Percentiles rank a stretch among this genome's conserved stretches.
phyloP scores from a whole-genome alignment of 1,140 invertebrate species.

The Eupristina koningsbergeri region DNA sequence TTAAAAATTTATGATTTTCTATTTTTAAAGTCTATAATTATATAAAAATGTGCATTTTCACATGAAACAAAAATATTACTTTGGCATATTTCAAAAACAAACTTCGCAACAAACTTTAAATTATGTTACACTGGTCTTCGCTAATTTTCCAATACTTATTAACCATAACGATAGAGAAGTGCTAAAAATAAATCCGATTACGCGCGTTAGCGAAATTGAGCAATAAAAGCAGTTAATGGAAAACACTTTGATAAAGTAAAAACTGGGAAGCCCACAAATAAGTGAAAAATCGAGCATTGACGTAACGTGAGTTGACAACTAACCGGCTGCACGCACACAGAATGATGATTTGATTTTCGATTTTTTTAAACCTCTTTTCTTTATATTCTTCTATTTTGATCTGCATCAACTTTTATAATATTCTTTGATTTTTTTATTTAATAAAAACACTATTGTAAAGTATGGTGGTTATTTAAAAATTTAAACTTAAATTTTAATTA shows the following conservation, averaged over 20 bases:
- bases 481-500: too few species aligned
- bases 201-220: not conserved
- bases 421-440: too few species aligned
- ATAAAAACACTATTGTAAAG: too few species aligned
- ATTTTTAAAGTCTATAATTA: too few species aligned
- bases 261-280: not conserved
- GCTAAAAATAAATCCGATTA: not conserved
- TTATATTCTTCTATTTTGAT: too few species aligned
- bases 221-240: slow-evolving; percentile 1
- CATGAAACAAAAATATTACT: not conserved
- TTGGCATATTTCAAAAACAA: not conserved
- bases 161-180: not conserved
- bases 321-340: not conserved
- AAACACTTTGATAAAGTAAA: not conserved
- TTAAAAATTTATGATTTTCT: too few species aligned
- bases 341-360: not conserved
- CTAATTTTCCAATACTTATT: not conserved
- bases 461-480: too few species aligned
- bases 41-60: not conserved
- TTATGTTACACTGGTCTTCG: not conserved
- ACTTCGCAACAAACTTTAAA: not conserved
- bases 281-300: not conserved
- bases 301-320: not conserved
- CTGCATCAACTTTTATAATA: too few species aligned
- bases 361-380: too few species aligned